Conservation (phyloP, 2,888 invertebrate species). For the Calameuta idolon region DNA sequence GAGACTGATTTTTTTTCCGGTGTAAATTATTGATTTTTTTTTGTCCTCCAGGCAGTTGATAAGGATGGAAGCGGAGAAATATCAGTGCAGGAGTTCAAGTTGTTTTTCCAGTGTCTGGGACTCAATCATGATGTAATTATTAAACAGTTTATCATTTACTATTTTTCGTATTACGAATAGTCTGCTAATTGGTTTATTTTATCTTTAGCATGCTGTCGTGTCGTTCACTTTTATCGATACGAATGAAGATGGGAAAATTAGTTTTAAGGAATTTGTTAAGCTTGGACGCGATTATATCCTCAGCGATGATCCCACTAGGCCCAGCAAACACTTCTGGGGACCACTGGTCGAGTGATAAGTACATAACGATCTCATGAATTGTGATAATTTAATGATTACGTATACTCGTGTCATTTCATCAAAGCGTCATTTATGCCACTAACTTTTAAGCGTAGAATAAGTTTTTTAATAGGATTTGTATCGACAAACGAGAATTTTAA, state of each 20-base stretch:
- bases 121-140: slow-evolving; percentile 73
- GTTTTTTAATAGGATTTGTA: background rate
- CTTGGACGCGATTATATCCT: slow-evolving; percentile 85
- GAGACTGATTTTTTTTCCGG: background rate
- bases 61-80: slow-evolving; percentile 83
- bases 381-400: slow-evolving; percentile 5
- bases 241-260: slow-evolving; percentile 82
- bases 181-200: slow-evolving; percentile 13
- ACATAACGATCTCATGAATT: slow-evolving; percentile 1
- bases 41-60: slow-evolving; percentile 78
- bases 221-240: slow-evolving; percentile 84
- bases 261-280: slow-evolving; percentile 82
- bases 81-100: slow-evolving; percentile 83
- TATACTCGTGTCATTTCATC: background rate
- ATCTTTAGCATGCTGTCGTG: slow-evolving; percentile 74
- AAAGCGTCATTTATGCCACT: background rate
- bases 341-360: slow-evolving; percentile 74
- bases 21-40: slow-evolving; percentile 27
- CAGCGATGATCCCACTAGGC: slow-evolving; percentile 79
- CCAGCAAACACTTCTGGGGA: slow-evolving; percentile 90
- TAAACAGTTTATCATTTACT: background rate
- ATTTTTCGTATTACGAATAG: background rate
- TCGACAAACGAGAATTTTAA: background rate
- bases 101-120: slow-evolving; percentile 85
- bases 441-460: background rate